Base-by-base conservation (phyloP, 2,888 invertebrate genomes). In the Eutolmus rufibarbis region DNA sequence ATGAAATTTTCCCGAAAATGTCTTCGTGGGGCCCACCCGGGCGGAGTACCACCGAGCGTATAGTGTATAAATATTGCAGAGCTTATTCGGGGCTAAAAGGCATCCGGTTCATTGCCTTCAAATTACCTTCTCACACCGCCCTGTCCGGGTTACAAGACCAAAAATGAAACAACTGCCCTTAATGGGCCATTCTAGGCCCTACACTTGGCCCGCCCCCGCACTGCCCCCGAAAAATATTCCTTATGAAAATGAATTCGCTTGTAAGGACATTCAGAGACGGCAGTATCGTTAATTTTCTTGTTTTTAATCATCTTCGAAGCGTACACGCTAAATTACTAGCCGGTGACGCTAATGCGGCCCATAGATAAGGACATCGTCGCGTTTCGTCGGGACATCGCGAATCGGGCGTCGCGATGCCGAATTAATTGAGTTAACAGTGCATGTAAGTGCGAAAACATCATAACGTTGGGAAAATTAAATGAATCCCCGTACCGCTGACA, bases 91-190 rank as follows among this genome's bases (percentile, higher is more conserved):
- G 66, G 74, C 66, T 87, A 86, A 87, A 79, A 66, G 86, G 79
- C 86, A 82, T 88, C 84, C 84, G 86, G 87, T 87, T 87, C 87
- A 88, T 88, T 88, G 87, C 88, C 88, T 88, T 81, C 82, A 87
- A 88, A 88, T 88, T 88, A 88, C 87, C 87, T 88, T 74, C 66
- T 79, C 37, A 74, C 23, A 86, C 84, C 57, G 12, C 40, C 28
- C 28, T 0, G 56, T 34, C 82, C 28, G 56, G 74, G 84, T 40
- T 66, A 84, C 84, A 84, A 66, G 84, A 40, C 84, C 84, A 84
- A 74, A 84, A 74, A 84, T 74, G 84, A 84, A 84, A 84, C 84
- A 84, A 84, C 84, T 84, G 84, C 66, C 84, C 84, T 57, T 84
- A 84, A 84, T 84, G 84, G 84, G 23, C 12, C 40, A 2, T 74